Conservation (phyloP, 2,113 vertebrate species). For the Actenoides hombroni region DNA sequence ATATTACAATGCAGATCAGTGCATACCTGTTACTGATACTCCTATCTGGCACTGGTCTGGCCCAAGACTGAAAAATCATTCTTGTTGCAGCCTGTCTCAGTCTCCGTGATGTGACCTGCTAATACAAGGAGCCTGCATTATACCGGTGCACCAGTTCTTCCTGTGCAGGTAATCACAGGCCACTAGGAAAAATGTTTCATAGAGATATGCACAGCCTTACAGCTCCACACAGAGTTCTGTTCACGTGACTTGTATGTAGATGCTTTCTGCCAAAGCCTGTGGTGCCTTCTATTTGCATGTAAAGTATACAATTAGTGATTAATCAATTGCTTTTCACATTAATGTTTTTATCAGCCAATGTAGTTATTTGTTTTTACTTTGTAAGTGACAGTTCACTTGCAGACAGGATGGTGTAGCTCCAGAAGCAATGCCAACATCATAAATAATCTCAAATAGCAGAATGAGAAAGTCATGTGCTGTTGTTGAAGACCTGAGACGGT, state of each 20-base stretch:
- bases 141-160: neutral
- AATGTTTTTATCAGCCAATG: neutral
- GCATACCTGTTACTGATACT: neutral
- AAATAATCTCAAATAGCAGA: neutral
- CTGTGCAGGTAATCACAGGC: neutral
- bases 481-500: neutral
- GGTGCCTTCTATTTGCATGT: neutral
- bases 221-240: neutral
- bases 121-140: neutral
- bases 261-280: neutral
- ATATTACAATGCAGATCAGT: neutral
- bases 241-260: rapidly evolving
- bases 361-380: neutral
- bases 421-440: neutral
- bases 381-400: neutral
- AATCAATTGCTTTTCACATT: neutral
- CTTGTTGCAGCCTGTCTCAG: neutral
- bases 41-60: neutral
- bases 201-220: neutral
- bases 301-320: neutral
- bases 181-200: neutral
- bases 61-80: neutral
- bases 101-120: neutral
- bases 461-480: neutral
- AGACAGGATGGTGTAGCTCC: neutral